A percentile compares a stretch with the other conserved stretches of the same genome.
Conservation (phyloP, 2,797 vertebrate genomes). For the Euphonia xanthogaster region DNA sequence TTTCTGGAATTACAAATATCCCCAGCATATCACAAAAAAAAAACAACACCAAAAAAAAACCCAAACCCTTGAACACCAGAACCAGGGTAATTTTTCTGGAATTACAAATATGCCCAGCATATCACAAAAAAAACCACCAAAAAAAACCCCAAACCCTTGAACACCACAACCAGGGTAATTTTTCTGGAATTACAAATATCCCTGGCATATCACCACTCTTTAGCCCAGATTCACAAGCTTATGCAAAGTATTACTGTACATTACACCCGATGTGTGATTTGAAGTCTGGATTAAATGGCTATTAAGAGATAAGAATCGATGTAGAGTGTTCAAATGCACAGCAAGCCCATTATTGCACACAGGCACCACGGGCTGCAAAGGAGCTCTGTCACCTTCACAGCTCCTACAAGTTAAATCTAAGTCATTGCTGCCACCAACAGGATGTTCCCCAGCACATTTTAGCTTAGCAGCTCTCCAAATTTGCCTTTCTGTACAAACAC, state of each 20-base stretch:
- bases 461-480: neutral
- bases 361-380: neutral
- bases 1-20: too few species aligned
- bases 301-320: conserved; percentile 20
- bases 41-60: neutral
- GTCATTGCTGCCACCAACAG: conserved; percentile 67
- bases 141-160: neutral
- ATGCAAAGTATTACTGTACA: neutral
- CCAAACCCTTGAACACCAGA: neutral
- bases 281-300: conserved; percentile 24
- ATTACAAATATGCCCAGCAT: neutral
- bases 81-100: neutral
- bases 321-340: neutral
- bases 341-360: neutral
- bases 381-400: neutral
- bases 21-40: too few species aligned
- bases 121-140: rapidly evolving
- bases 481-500: neutral
- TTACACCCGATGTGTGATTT: neutral
- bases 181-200: neutral
- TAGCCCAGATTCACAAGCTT: neutral
- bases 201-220: neutral
- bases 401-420: conserved; percentile 6
- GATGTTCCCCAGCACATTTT: neutral
- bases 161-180: neutral